Conservation (phyloP, 2,888 invertebrate species). For the Hipparchia semele region DNA sequence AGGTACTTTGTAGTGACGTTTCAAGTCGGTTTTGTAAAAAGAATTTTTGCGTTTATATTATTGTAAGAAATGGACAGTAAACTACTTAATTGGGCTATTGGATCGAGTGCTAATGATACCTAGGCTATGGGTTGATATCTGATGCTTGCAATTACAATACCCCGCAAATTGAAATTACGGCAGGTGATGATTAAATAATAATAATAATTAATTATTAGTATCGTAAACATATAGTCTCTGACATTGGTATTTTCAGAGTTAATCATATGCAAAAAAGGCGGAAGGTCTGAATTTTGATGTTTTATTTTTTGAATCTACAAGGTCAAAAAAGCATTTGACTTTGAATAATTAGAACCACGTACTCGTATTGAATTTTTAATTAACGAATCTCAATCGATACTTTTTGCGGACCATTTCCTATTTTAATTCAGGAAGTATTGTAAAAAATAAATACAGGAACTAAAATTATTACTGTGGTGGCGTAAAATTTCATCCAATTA, state of each 20-base stretch:
- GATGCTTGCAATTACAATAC: no score
- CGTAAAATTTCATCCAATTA: background rate
- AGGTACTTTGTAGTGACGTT: no score
- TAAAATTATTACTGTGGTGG: background rate
- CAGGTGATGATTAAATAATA: no score
- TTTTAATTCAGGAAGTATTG: constrained; percentile 1
- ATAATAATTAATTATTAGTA: no score
- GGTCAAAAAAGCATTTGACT: background rate
- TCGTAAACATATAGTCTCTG: background rate
- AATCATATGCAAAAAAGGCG: background rate
- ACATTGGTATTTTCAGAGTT: background rate
- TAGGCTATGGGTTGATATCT: no score
- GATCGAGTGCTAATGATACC: no score
- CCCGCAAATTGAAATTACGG: no score
- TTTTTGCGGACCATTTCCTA: constrained; percentile 2
- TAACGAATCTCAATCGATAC: background rate
- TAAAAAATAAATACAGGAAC: background rate
- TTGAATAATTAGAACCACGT: background rate
- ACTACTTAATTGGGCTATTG: no score
- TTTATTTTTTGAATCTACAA: background rate
- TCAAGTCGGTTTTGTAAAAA: no score
- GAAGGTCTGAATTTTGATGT: background rate
- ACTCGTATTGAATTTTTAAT: constrained; percentile 5
- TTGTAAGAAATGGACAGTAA: no score
- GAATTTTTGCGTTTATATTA: no score